phyloP scores from a whole-genome alignment of 2,113 vertebrate genomes.

The Tor tambroides region DNA sequence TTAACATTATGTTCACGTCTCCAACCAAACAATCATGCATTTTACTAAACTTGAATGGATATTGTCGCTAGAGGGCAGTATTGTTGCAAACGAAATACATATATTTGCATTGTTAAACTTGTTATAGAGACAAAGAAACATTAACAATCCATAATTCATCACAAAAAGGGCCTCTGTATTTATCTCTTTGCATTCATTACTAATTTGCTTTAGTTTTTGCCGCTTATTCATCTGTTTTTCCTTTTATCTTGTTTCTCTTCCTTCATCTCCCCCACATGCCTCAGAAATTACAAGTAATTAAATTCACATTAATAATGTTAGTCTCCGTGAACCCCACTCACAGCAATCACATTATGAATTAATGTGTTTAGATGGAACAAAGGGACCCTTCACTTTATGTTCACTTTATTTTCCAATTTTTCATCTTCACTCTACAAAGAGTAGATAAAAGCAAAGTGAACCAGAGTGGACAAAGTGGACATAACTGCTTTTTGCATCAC shows the following conservation, averaged over 20 bases:
- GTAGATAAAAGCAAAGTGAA: conserved; percentile 4
- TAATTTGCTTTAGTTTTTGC: not conserved
- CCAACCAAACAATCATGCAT: not conserved
- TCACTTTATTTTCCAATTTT: too few relatives aligned
- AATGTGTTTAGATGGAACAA: not conserved
- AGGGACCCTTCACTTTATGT: not conserved
- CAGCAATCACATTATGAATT: conserved; percentile 28
- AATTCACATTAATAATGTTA: conserved; percentile 40
- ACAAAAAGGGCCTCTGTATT: not conserved
- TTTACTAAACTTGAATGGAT: not conserved
- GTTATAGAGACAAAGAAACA: not conserved
- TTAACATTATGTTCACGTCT: not conserved
- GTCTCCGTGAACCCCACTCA: not conserved
- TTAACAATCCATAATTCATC: not conserved
- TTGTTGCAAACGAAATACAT: not conserved
- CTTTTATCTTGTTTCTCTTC: conserved; percentile 1
- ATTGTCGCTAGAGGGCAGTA: conserved; percentile 18
- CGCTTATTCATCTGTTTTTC: conserved; percentile 9
- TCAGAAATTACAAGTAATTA: conserved; percentile 30
- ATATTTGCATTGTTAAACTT: not conserved
- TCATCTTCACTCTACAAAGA: not conserved
- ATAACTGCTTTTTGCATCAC: not conserved
- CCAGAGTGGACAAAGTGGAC: not conserved
- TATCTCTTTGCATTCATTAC: not conserved
- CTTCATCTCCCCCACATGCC: conserved; percentile 26